Evolutionary conservation across 2,797 vertebrate genomes (phyloP).

Genomic region (Myotis planiceps): DNA sequence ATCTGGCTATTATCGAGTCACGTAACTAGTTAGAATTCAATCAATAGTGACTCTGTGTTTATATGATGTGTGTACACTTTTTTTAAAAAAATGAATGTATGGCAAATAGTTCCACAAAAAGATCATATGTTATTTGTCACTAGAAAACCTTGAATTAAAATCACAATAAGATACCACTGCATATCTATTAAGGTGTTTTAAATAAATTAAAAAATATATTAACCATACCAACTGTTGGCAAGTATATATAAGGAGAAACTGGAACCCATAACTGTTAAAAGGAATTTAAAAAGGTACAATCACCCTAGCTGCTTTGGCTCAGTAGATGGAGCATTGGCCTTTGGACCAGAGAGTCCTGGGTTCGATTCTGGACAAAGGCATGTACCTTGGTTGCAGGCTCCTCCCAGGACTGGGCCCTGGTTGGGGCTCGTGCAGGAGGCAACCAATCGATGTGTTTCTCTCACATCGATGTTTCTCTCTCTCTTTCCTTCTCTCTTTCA

Average conservation of each 20-base stretch:
- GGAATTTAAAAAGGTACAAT: background rate
- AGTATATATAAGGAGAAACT: background rate
- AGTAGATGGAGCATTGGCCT: no score
- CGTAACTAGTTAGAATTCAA: background rate
- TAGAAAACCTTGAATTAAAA: constrained; percentile 2
- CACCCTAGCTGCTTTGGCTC: background rate
- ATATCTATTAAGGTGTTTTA: background rate
- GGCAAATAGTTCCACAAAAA: background rate
- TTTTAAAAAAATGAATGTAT: background rate
- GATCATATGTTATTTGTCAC: background rate
- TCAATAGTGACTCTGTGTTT: background rate
- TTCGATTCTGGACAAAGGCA: no score
- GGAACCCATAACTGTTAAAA: background rate
- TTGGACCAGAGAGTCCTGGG: no score
- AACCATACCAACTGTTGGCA: background rate
- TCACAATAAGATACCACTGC: background rate
- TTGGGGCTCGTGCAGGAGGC: no score
- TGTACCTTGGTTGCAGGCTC: no score
- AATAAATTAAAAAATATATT: background rate
- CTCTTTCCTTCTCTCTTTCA: no score
- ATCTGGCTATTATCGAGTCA: background rate
- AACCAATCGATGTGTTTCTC: no score
- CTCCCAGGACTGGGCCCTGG: no score
- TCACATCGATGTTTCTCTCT: no score
- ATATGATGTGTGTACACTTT: background rate